Evolutionary conservation across 2,797 vertebrate genomes (phyloP).

Genomic region (Oreochromis mossambicus): DNA sequence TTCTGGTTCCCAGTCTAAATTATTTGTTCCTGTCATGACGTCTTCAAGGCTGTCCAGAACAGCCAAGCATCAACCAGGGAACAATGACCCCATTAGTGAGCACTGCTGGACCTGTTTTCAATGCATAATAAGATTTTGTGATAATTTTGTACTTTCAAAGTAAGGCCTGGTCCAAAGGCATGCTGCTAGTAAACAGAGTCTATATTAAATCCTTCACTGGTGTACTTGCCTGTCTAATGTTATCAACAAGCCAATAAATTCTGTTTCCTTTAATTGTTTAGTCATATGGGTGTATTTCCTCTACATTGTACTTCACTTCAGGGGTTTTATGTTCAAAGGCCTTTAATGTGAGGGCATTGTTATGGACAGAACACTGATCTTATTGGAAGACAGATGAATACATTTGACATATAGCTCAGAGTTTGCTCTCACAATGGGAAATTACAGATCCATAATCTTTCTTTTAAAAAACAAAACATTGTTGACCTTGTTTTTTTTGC

Average conservation of each 20-base stretch:
- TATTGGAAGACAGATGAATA: neutral
- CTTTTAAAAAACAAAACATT: neutral
- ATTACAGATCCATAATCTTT: neutral
- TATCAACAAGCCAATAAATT: slow-evolving; percentile 42
- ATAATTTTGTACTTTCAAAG: slow-evolving; percentile 50
- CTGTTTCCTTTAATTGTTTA: slow-evolving; percentile 60
- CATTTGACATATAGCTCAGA: neutral
- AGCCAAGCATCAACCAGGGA: neutral
- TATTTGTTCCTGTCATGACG: neutral
- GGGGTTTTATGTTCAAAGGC: slow-evolving; percentile 38
- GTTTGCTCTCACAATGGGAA: slow-evolving; percentile 26
- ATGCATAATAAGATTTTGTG: slow-evolving; percentile 40
- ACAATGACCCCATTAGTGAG: slow-evolving; percentile 29
- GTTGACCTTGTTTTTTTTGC: neutral
- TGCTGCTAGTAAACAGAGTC: slow-evolving; percentile 13
- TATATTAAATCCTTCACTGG: slow-evolving; percentile 21
- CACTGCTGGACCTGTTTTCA: slow-evolving; percentile 30
- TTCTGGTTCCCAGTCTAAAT: neutral
- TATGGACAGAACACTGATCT: neutral
- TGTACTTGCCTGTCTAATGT: slow-evolving; percentile 12
- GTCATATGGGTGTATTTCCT: slow-evolving; percentile 50
- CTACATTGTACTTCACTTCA: slow-evolving; percentile 38
- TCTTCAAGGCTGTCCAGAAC: neutral
- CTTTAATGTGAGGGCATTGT: slow-evolving; percentile 34
- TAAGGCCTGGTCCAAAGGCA: neutral